Evolutionary conservation across 2,113 vertebrate species (phyloP).

Genomic region (Nettapus auritus): DNA sequence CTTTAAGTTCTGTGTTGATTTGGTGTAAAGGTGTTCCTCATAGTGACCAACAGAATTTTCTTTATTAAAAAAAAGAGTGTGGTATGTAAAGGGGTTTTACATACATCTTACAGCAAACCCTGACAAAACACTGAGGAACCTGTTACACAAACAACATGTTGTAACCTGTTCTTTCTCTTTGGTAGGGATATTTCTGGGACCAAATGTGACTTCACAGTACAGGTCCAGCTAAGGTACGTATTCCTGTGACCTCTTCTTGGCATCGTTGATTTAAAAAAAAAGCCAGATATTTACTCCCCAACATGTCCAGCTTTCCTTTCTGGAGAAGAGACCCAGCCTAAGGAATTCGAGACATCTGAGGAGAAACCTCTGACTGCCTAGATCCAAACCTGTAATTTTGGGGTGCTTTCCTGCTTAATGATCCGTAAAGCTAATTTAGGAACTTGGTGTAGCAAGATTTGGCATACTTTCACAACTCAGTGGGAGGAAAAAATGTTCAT

Average conservation of each 20-base stretch:
- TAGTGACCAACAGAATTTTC: background rate
- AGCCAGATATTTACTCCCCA: accelerated
- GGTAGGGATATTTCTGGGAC: constrained; percentile 98
- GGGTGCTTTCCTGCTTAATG: background rate
- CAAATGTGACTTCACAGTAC: constrained; percentile 99
- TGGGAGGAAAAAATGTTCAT: background rate
- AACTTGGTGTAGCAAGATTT: background rate
- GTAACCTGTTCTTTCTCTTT: constrained; percentile 22
- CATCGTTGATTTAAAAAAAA: background rate
- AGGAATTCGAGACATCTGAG: background rate
- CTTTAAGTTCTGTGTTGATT: background rate
- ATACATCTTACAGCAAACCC: background rate
- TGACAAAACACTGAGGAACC: background rate
- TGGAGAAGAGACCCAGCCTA: background rate
- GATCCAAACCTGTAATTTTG: background rate
- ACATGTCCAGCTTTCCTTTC: background rate
- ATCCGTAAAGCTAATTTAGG: background rate
- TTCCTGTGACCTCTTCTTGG: background rate
- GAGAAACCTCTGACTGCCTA: background rate
- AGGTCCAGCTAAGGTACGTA: constrained; percentile 95
- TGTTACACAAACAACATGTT: background rate
- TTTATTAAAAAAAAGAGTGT: background rate
- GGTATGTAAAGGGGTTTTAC: background rate
- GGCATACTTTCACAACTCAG: background rate
- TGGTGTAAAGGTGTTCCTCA: accelerated